phyloP scores from a whole-genome alignment of 1,140 invertebrate species.

The Helicoverpa zea region DNA sequence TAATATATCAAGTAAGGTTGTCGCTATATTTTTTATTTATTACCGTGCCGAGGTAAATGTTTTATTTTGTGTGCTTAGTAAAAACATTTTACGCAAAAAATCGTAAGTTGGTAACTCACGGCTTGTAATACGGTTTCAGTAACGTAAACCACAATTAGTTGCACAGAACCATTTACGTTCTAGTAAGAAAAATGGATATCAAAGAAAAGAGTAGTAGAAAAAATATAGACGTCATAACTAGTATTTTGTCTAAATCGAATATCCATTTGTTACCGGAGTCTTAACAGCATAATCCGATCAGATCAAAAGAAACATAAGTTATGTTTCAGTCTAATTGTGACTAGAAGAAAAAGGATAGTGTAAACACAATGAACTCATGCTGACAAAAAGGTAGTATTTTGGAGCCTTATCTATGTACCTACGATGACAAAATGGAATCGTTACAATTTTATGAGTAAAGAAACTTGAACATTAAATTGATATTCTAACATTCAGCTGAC shows the following conservation, averaged over 20 bases:
- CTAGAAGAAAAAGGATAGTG: too few species aligned
- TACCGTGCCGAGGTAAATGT: neutral
- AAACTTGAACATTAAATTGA: neutral
- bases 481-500: conserved; percentile 9
- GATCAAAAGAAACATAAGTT: too few species aligned
- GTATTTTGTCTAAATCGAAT: too few species aligned
- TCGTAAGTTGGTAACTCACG: neutral
- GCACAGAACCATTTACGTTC: neutral
- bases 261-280: too few species aligned
- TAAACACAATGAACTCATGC: too few species aligned
- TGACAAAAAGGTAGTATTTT: too few species aligned
- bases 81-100: neutral
- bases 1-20: conserved; percentile 16
- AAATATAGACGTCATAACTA: too few species aligned
- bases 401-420: too few species aligned
- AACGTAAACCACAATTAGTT: conserved; percentile 4
- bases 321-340: too few species aligned
- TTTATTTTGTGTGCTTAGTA: conserved; percentile 10
- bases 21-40: conserved; percentile 22
- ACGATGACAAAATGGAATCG: neutral
- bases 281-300: too few species aligned
- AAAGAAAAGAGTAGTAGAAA: too few species aligned
- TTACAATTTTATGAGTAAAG: neutral
- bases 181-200: too few species aligned
- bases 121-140: conserved; percentile 17